A percentile compares a stretch with the other conserved stretches of the same genome.
Evolutionary conservation across 2,113 vertebrate species (phyloP).

Genomic region (Macrotis lagotis): DNA sequence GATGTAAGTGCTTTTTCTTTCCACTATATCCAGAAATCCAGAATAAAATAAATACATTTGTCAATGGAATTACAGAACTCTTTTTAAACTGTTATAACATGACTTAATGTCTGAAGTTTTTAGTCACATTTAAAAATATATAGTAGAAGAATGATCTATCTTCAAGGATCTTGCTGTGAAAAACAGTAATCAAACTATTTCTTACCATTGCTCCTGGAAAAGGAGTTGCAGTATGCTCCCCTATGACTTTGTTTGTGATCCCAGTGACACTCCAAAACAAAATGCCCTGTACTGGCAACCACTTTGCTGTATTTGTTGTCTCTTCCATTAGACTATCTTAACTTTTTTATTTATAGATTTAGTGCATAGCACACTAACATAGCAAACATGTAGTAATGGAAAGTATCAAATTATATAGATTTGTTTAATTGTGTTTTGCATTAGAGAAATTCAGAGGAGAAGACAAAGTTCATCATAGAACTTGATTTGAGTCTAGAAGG

Average conservation of each 20-base stretch:
- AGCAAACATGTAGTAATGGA: neutral
- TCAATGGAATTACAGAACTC: slow-evolving; percentile 12
- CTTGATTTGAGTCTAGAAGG: slow-evolving; percentile 35
- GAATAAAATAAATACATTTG: slow-evolving; percentile 5
- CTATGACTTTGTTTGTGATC: neutral
- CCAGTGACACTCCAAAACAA: neutral
- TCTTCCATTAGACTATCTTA: neutral
- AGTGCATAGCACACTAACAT: neutral
- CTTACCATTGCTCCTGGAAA: neutral
- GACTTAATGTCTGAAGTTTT: slow-evolving; percentile 34
- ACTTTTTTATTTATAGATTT: neutral
- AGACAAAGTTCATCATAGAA: neutral
- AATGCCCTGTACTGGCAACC: neutral
- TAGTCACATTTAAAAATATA: neutral
- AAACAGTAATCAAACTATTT: neutral
- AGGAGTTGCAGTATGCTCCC: neutral
- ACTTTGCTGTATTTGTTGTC: neutral
- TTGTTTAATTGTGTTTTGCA: neutral
- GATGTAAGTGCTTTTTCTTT: neutral
- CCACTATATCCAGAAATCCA: neutral
- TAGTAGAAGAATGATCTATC: neutral
- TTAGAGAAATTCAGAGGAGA: neutral
- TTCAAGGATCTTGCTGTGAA: neutral
- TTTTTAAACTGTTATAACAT: slow-evolving; percentile 38
- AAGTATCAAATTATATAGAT: neutral